phyloP scores from a whole-genome alignment of 2,113 vertebrate species.

The Numenius arquata region DNA sequence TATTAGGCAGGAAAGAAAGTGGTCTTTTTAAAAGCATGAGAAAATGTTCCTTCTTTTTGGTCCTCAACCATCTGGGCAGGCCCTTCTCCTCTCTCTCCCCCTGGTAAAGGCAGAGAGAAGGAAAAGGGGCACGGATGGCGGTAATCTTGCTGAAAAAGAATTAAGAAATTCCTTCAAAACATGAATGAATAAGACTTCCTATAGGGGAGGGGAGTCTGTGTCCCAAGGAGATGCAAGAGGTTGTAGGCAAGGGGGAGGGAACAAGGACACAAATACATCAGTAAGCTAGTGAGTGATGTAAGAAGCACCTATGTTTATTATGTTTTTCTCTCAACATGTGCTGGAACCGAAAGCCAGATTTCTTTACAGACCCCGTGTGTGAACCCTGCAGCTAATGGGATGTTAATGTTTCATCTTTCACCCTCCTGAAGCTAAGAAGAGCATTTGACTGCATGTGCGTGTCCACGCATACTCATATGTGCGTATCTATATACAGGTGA shows the following conservation, averaged over 20 bases:
- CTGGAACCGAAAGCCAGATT: slow-evolving; percentile 33
- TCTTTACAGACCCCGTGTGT: not conserved
- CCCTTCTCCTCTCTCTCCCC: slow-evolving; percentile 73
- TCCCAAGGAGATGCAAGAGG: slow-evolving; percentile 53
- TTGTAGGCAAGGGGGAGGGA: not conserved
- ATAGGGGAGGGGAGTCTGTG: slow-evolving; percentile 42
- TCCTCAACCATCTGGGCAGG: slow-evolving; percentile 91
- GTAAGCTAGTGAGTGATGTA: slow-evolving; percentile 36
- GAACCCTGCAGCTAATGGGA: not conserved
- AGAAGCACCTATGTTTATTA: slow-evolving; percentile 25
- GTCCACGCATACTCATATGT: not conserved
- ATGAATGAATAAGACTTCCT: slow-evolving; percentile 69
- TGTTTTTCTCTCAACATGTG: slow-evolving; percentile 6
- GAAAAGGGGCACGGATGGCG: slow-evolving; percentile 69
- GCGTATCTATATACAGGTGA: not conserved
- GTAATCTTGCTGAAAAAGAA: slow-evolving; percentile 72
- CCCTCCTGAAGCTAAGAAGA: not conserved
- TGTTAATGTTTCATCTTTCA: slow-evolving; percentile 9
- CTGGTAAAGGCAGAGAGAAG: slow-evolving; percentile 70
- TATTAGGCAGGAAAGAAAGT: slow-evolving; percentile 98
- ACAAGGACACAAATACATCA: slow-evolving; percentile 18
- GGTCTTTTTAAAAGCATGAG: slow-evolving; percentile 96
- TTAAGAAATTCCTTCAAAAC: slow-evolving; percentile 70
- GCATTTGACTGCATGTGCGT: not conserved
- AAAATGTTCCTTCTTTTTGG: slow-evolving; percentile 89